Conservation (phyloP, 2,888 invertebrate species). For the Archips crataeganus region DNA sequence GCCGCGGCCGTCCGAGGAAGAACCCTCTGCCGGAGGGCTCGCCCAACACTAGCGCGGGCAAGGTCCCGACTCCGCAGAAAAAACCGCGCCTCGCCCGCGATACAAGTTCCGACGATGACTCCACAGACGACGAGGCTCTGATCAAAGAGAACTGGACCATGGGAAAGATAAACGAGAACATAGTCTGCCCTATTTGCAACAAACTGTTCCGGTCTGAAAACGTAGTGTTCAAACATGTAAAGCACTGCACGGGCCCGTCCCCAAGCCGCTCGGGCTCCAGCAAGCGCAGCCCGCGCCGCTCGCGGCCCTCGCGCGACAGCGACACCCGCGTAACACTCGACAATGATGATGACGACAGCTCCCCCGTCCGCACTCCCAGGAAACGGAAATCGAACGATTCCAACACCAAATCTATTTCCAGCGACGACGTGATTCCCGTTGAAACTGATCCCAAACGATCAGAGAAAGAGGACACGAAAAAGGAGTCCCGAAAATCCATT, state of each 20-base stretch:
- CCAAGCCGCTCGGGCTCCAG: constrained; percentile 77
- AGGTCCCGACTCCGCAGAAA: constrained; percentile 69
- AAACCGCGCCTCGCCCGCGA: constrained; percentile 64
- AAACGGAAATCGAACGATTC: constrained; percentile 66
- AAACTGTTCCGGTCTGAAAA: constrained; percentile 82
- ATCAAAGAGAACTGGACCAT: constrained; percentile 81
- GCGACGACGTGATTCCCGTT: constrained; percentile 66
- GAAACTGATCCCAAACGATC: constrained; percentile 63
- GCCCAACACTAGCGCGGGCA: constrained; percentile 49
- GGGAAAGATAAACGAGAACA: constrained; percentile 84
- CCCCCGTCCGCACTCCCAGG: constrained; percentile 52
- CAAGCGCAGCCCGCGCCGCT: constrained; percentile 52
- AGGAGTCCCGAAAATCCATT: constrained; percentile 53
- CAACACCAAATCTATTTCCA: constrained; percentile 53
- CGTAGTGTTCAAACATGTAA: constrained; percentile 82
- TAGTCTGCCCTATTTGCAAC: constrained; percentile 80
- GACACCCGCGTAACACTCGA: constrained; percentile 48
- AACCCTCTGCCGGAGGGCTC: constrained; percentile 70
- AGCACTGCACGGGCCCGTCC: constrained; percentile 81
- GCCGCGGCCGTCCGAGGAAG: constrained; percentile 78
- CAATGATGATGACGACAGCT: constrained; percentile 23
- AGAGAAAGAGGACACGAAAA: constrained; percentile 56
- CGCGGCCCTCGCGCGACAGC: constrained; percentile 48
- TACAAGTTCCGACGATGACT: constrained; percentile 62
- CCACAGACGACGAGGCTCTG: constrained; percentile 59